These are phyloP conservation scores for Scaptomyza polygonia DNA, from an alignment of 2,888 invertebrate genomes.

Conservation along the genomic window DNA sequence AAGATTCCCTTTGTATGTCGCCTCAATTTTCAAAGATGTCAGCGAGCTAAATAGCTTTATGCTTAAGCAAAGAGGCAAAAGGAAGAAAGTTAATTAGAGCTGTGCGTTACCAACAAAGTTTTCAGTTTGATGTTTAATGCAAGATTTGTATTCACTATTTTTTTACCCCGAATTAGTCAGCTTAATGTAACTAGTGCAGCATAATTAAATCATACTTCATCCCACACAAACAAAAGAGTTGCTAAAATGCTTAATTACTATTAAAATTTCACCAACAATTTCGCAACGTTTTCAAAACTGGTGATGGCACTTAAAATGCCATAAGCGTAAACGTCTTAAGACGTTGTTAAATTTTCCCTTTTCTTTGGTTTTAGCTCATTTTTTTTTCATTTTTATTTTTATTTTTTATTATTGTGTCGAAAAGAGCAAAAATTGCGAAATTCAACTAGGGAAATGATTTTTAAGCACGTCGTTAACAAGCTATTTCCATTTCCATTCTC, in stretches of 20 bases:
- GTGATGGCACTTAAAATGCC: slow-evolving; percentile 52
- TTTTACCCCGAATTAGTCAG: not conserved
- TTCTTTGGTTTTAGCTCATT: not conserved
- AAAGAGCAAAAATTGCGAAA: slow-evolving; percentile 46
- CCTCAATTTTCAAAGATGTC: slow-evolving; percentile 10
- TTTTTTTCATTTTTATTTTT: not conserved
- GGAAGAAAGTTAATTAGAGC: slow-evolving; percentile 20
- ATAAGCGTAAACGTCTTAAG: slow-evolving; percentile 46
- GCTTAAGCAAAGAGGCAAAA: not conserved
- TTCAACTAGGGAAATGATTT: slow-evolving; percentile 48
- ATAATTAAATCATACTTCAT: not conserved
- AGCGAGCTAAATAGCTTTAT: not conserved
- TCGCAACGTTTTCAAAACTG: slow-evolving; percentile 27
- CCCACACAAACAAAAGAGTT: slow-evolving; percentile 2
- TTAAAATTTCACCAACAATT: slow-evolving; percentile 20
- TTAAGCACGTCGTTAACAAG: slow-evolving; percentile 71
- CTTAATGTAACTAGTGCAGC: not conserved
- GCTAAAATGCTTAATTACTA: slow-evolving; percentile 32
- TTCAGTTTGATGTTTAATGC: not conserved
- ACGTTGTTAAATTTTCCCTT: slow-evolving; percentile 41
- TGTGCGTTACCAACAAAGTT: not conserved
- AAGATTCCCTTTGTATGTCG: slow-evolving; percentile 16
- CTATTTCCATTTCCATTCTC: slow-evolving; percentile 61
- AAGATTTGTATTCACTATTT: not conserved
- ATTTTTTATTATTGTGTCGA: slow-evolving; percentile 34